Percentiles rank a stretch among this genome's conserved stretches.
phyloP scores from a whole-genome alignment of 2,888 invertebrate species.

The Sesamia inferens region DNA sequence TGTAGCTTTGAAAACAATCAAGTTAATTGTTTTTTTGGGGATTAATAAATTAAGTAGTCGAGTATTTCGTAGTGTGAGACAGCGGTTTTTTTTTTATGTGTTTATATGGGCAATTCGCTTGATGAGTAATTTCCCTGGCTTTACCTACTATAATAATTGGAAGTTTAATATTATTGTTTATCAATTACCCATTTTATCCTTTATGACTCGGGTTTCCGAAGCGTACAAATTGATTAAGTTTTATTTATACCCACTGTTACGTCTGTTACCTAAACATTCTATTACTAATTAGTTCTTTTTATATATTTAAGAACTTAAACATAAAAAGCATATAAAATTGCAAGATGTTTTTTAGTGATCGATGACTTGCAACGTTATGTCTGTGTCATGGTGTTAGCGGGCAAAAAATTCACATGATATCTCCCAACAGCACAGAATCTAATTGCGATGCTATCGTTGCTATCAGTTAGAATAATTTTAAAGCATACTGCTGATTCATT shows the following conservation, averaged over 20 bases:
- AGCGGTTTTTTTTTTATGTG: no score
- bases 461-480: no score
- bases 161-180: background rate
- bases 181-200: background rate
- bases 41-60: no score
- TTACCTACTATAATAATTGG: no score
- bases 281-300: background rate
- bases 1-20: background rate
- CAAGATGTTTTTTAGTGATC: constrained; percentile 17
- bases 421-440: constrained; percentile 18
- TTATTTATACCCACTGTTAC: background rate
- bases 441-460: no score
- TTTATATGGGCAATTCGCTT: background rate
- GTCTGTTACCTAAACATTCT: background rate
- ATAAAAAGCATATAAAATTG: constrained; percentile 37
- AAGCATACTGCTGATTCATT: no score
- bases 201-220: no score
- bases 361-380: constrained; percentile 20
- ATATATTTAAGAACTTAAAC: constrained; percentile 1
- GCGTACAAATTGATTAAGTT: background rate
- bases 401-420: constrained; percentile 8
- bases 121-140: background rate
- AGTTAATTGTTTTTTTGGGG: background rate
- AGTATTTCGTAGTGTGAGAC: background rate
- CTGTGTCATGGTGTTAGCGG: constrained; percentile 14